Conservation (phyloP, 1,140 invertebrate species). For the Ephestia elutella region DNA sequence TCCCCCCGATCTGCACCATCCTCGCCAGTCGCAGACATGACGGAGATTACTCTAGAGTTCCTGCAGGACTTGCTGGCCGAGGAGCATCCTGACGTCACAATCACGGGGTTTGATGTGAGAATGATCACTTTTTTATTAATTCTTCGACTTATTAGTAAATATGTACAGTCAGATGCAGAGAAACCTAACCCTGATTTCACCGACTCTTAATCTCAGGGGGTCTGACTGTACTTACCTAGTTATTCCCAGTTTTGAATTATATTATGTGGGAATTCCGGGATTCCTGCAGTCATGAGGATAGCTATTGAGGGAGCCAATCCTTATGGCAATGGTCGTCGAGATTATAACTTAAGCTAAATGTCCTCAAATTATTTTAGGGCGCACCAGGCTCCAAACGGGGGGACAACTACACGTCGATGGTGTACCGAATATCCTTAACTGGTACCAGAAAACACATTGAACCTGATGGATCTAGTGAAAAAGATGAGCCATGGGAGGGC, state of each 20-base stretch:
- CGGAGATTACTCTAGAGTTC: constrained; percentile 49
- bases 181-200: too few species aligned
- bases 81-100: constrained; percentile 54
- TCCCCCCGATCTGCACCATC: too few species aligned
- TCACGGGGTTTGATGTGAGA: constrained; percentile 49
- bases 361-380: constrained; percentile 62
- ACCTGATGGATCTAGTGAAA: constrained; percentile 49
- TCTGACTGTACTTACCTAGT: too few species aligned
- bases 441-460: constrained; percentile 69
- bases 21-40: constrained; percentile 30
- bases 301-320: too few species aligned
- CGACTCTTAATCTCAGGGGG: too few species aligned
- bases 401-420: constrained; percentile 83
- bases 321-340: too few species aligned
- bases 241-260: too few species aligned
- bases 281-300: too few species aligned
- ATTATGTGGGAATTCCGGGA: too few species aligned
- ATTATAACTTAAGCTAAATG: too few species aligned
- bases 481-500: constrained; percentile 73
- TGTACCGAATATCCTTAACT: constrained; percentile 78
- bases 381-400: constrained; percentile 80
- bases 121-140: background rate
- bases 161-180: too few species aligned
- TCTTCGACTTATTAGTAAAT: background rate
- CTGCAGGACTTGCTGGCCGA: constrained; percentile 52